Evolutionary conservation across 1,140 invertebrate genomes (phyloP).

Genomic region (Melitaea cinxia): DNA sequence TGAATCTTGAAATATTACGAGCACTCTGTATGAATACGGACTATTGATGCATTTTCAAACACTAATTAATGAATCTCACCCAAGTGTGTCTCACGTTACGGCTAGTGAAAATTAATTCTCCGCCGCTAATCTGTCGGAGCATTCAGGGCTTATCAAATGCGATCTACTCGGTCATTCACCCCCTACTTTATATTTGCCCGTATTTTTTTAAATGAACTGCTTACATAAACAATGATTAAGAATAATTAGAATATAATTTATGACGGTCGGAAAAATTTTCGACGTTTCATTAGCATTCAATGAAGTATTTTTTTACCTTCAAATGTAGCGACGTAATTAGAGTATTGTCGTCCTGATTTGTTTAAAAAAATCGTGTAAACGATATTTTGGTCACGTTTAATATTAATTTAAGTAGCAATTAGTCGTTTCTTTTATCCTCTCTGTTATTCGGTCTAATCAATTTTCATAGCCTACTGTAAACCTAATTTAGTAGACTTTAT

Average conservation of each 20-base stretch:
- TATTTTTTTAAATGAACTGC: slow-evolving; percentile 19
- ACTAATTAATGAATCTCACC: slow-evolving; percentile 35
- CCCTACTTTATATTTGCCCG: neutral
- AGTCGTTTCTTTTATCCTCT: neutral
- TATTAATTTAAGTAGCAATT: neutral
- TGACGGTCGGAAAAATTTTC: slow-evolving; percentile 7
- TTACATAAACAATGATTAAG: slow-evolving; percentile 1
- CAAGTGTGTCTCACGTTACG: slow-evolving; percentile 37
- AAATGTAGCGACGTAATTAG: slow-evolving; percentile 6
- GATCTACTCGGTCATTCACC: slow-evolving; percentile 26
- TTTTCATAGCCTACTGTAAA: neutral
- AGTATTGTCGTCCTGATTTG: slow-evolving; percentile 1
- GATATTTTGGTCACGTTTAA: slow-evolving; percentile 2
- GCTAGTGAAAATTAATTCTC: slow-evolving; percentile 31
- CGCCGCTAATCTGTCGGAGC: slow-evolving; percentile 26
- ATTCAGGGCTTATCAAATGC: slow-evolving; percentile 19
- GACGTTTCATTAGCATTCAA: slow-evolving; percentile 14
- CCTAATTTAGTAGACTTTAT: neutral
- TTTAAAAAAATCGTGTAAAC: neutral
- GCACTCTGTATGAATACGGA: neutral
- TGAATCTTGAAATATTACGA: neutral
- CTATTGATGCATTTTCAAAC: slow-evolving; percentile 16
- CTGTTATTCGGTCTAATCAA: neutral
- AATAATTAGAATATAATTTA: slow-evolving; percentile 6
- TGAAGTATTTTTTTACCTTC: slow-evolving; percentile 10